A percentile compares a stretch with the other conserved stretches of the same genome.
phyloP scores from a whole-genome alignment of 2,797 vertebrate genomes.

The Rhabdomys pumilio region DNA sequence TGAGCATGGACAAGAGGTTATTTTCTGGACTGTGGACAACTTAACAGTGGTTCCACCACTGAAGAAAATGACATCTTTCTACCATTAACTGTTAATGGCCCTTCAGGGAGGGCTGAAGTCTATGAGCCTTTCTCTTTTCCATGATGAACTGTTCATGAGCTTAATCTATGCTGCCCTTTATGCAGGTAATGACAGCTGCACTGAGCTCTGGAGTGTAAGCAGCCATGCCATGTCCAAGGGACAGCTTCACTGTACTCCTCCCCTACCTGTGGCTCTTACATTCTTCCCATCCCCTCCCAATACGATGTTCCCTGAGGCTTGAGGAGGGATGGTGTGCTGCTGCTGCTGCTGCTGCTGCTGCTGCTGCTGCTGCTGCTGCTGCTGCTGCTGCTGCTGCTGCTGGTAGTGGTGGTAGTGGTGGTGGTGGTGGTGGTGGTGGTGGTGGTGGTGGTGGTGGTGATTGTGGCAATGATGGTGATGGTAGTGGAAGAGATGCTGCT shows the following conservation, averaged over 20 bases:
- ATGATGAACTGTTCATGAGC: neutral
- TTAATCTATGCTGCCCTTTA: too few species aligned
- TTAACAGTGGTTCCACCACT: neutral
- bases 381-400: fast-evolving
- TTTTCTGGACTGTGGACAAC: neutral
- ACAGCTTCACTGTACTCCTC: neutral
- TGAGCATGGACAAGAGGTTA: neutral
- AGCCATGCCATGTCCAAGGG: neutral
- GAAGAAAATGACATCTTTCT: neutral
- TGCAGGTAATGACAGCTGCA: too few species aligned
- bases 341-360: neutral
- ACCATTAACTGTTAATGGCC: neutral
- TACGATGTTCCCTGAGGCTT: neutral
- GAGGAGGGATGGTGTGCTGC: neutral
- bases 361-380: neutral
- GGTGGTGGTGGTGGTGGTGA: neutral
- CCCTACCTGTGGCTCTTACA: neutral
- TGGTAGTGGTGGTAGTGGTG: neutral
- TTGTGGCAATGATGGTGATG: too few species aligned
- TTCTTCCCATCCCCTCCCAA: neutral
- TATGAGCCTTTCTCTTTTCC: neutral
- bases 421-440: too few species aligned
- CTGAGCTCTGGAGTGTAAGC: neutral
- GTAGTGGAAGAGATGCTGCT: neutral
- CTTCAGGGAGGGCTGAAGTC: neutral